Percentiles rank a stretch among this genome's conserved stretches.
phyloP scores from a whole-genome alignment of 2,113 vertebrate species.

The Brachirus orientalis region DNA sequence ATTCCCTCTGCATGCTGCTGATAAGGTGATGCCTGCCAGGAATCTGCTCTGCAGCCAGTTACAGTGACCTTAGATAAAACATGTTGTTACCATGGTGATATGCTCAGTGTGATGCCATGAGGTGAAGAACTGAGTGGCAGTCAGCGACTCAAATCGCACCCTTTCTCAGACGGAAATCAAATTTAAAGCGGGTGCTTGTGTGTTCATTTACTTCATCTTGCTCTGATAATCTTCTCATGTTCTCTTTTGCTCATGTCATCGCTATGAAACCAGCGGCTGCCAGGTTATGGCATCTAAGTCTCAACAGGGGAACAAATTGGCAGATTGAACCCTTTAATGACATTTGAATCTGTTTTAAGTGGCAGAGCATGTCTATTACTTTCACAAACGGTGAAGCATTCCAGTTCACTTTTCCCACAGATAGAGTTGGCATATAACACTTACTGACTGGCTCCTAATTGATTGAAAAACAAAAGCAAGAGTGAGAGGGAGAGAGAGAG shows the following conservation, averaged over 20 bases:
- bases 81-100: conserved; percentile 71
- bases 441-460: conserved; percentile 51
- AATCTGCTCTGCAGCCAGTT: conserved; percentile 49
- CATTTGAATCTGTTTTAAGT: conserved; percentile 37
- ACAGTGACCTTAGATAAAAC: conserved; percentile 59
- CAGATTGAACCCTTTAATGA: conserved; percentile 44
- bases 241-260: conserved; percentile 44
- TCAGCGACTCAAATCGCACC: conserved; percentile 32
- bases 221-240: conserved; percentile 56
- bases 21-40: conserved; percentile 13
- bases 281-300: conserved; percentile 31
- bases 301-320: conserved; percentile 36
- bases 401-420: conserved; percentile 52
- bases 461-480: conserved; percentile 75
- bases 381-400: conserved; percentile 32
- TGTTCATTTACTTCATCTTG: conserved; percentile 31
- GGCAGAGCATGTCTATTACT: conserved; percentile 21
- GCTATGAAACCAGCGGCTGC: conserved; percentile 30
- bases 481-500: conserved; percentile 39
- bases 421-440: conserved; percentile 51
- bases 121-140: conserved; percentile 44
- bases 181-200: conserved; percentile 5
- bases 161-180: conserved; percentile 29
- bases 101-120: conserved; percentile 33
- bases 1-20: conserved; percentile 20